These are phyloP conservation scores for Hypercompe scribonia DNA, from an alignment of 2,888 invertebrate genomes.

Conservation along the genomic window DNA sequence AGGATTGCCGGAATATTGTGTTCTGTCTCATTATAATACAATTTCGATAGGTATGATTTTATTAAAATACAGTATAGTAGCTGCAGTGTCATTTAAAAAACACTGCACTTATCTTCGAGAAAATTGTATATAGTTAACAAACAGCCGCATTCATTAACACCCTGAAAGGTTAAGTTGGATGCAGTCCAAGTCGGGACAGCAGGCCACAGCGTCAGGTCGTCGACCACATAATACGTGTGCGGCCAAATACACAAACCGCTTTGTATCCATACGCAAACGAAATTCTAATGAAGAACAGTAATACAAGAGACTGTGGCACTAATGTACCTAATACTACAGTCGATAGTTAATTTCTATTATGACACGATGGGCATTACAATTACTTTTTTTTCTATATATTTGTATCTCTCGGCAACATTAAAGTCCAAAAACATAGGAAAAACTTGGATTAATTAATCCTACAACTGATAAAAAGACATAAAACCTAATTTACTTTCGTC, in stretches of 20 bases:
- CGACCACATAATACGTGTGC: constrained; percentile 49
- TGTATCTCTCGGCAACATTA: too few species aligned
- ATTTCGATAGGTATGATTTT: not conserved
- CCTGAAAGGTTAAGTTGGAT: constrained; percentile 52
- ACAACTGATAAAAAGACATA: too few species aligned
- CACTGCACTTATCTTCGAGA: not conserved
- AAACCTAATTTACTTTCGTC: too few species aligned
- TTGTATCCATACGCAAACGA: constrained; percentile 18
- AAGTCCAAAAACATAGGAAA: not conserved
- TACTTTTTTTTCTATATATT: too few species aligned
- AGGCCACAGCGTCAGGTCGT: constrained; percentile 38
- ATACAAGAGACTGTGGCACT: not conserved
- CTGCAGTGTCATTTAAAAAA: not conserved
- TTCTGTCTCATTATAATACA: not conserved
- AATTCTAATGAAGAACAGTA: constrained; percentile 9
- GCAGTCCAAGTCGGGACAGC: constrained; percentile 52
- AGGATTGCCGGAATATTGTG: not conserved
- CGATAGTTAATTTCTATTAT: not conserved
- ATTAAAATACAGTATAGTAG: not conserved
- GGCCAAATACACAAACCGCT: constrained; percentile 5
- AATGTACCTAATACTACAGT: not conserved
- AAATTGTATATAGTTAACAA: too few species aligned
- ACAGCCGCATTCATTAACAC: constrained; percentile 27
- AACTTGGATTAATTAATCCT: not conserved
- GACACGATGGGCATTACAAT: not conserved